Evolutionary conservation across 1,140 invertebrate genomes (phyloP).

Genomic region (Orchesella cincta): DNA sequence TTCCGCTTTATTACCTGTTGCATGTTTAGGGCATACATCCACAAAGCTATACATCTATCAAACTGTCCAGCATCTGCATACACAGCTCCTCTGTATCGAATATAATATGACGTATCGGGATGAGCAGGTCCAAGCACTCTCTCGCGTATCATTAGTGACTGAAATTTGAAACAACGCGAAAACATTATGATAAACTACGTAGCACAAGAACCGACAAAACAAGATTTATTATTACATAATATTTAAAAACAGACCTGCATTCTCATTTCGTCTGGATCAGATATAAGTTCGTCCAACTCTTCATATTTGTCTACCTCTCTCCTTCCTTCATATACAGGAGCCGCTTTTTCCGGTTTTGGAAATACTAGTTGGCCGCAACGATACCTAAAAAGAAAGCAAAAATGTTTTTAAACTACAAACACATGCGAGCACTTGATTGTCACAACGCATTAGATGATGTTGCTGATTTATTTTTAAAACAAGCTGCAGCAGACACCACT

Average conservation of each 20-base stretch:
- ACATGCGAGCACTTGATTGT: too few species aligned
- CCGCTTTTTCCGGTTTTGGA: conserved; percentile 68
- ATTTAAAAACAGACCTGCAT: conserved; percentile 69
- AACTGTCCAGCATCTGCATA: conserved; percentile 94
- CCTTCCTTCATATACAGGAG: conserved; percentile 82
- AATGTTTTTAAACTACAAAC: too few species aligned
- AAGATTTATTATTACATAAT: neutral
- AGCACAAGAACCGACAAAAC: neutral
- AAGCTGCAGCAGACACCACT: too few species aligned
- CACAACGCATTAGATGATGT: too few species aligned
- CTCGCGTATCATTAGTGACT: conserved; percentile 85
- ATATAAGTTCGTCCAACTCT: conserved; percentile 79
- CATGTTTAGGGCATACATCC: conserved; percentile 97
- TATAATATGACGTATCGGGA: conserved; percentile 90
- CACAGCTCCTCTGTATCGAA: conserved; percentile 86
- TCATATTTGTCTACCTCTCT: conserved; percentile 76
- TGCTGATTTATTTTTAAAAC: too few species aligned
- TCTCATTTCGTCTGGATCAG: conserved; percentile 91
- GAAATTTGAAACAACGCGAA: neutral
- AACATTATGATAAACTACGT: neutral
- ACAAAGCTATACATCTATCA: conserved; percentile 84
- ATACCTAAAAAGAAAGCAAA: conserved; percentile 53
- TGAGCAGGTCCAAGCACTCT: conserved; percentile 88
- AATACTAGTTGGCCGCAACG: conserved; percentile 63
- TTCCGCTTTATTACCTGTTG: conserved; percentile 65